Evolutionary conservation across 1,140 invertebrate genomes (phyloP).

Genomic region (Aphis gossypii): DNA sequence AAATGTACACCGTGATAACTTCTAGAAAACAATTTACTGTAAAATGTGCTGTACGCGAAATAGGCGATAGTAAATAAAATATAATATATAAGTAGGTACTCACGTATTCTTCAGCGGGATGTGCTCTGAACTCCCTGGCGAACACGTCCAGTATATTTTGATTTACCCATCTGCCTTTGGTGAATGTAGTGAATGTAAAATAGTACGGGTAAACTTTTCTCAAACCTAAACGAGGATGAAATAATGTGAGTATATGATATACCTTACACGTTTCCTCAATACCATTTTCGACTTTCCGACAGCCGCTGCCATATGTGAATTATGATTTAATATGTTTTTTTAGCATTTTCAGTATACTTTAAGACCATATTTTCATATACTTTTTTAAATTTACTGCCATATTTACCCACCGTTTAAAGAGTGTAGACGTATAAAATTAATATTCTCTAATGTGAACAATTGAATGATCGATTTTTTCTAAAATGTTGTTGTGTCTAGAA

Average conservation of each 20-base stretch:
- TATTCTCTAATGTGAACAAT: background rate
- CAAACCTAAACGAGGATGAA: conserved; percentile 69
- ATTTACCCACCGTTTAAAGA: no score
- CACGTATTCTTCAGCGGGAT: conserved; percentile 88
- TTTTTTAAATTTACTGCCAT: background rate
- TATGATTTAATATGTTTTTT: background rate
- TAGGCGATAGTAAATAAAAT: background rate
- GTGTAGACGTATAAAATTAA: background rate
- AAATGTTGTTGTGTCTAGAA: no score
- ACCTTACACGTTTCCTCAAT: background rate
- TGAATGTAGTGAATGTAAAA: conserved; percentile 96
- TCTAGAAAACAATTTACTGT: no score
- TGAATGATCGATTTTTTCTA: no score
- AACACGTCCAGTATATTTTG: conserved; percentile 94
- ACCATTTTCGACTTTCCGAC: background rate
- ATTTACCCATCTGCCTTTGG: conserved; percentile 96
- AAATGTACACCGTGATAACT: no score
- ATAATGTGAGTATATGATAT: background rate
- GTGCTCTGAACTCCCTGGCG: conserved; percentile 89
- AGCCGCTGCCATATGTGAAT: background rate
- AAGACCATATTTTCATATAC: background rate
- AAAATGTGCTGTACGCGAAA: no score
- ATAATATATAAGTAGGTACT: conserved; percentile 61
- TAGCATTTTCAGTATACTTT: background rate
- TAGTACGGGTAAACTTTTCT: conserved; percentile 99